phyloP scores from a whole-genome alignment of 2,797 vertebrate species.

The Martes flavigula region DNA sequence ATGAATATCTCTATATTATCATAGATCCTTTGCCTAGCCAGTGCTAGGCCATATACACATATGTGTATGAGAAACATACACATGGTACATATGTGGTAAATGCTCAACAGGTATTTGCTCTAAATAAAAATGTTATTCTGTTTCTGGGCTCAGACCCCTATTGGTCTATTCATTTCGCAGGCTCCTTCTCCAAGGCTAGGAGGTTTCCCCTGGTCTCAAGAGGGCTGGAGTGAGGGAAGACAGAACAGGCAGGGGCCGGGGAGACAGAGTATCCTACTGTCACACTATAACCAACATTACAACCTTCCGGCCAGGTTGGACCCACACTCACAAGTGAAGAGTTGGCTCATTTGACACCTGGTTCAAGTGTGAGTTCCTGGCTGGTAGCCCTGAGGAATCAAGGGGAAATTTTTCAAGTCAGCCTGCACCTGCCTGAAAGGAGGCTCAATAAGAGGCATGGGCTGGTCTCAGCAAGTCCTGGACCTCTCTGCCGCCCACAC shows the following conservation, averaged over 20 bases:
- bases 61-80: not conserved
- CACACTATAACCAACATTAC: not conserved
- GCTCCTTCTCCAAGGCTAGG: not conserved
- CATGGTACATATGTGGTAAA: not conserved
- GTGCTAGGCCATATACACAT: not conserved
- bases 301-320: not conserved
- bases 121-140: not conserved
- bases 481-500: not conserved
- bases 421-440: not conserved
- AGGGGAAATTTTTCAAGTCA: not conserved
- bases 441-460: not conserved
- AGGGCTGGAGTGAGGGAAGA: not conserved
- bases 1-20: not conserved
- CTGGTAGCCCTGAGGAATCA: not conserved
- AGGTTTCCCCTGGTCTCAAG: not conserved
- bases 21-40: not conserved
- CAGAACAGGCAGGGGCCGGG: not conserved
- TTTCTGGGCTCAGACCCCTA: not conserved
- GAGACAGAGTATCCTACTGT: not conserved
- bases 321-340: not conserved
- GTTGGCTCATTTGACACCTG: not conserved
- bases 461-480: not conserved
- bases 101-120: not conserved
- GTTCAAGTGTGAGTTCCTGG: not conserved
- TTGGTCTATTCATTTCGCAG: not conserved